phyloP scores from a whole-genome alignment of 2,113 vertebrate genomes.

The Theristicus caerulescens region DNA sequence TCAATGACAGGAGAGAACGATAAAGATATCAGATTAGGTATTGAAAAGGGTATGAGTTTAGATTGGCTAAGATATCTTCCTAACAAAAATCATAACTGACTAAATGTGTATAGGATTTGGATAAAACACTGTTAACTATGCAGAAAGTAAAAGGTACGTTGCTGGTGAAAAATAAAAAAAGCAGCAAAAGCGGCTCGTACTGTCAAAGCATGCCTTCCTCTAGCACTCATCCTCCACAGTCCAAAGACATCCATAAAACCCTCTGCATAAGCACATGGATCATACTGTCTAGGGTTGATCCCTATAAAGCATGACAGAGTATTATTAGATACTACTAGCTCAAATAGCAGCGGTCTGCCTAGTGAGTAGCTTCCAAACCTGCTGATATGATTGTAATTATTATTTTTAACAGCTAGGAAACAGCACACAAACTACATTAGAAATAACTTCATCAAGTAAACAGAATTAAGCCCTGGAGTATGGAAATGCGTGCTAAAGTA shows the following conservation, averaged over 20 bases:
- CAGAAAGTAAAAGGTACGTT: neutral
- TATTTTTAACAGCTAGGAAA: slow-evolving; percentile 32
- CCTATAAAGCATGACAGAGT: neutral
- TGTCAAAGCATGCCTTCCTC: neutral
- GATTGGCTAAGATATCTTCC: neutral
- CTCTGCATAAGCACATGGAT: neutral
- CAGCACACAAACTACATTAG: neutral
- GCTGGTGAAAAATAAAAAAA: neutral
- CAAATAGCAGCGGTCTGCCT: neutral
- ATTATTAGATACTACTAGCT: slow-evolving; percentile 18
- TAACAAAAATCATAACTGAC: neutral
- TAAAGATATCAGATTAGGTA: neutral
- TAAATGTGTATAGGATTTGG: neutral
- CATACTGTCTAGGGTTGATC: neutral
- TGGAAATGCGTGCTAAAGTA: neutral
- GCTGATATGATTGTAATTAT: neutral
- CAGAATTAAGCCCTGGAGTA: neutral
- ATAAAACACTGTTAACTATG: neutral
- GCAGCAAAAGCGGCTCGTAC: neutral
- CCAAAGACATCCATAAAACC: neutral
- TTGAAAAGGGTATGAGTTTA: neutral
- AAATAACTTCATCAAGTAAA: neutral
- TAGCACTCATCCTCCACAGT: neutral
- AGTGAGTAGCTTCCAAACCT: neutral
- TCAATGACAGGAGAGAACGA: neutral